phyloP scores from a whole-genome alignment of 2,113 vertebrate species.

The Coryphaenoides rupestris region DNA sequence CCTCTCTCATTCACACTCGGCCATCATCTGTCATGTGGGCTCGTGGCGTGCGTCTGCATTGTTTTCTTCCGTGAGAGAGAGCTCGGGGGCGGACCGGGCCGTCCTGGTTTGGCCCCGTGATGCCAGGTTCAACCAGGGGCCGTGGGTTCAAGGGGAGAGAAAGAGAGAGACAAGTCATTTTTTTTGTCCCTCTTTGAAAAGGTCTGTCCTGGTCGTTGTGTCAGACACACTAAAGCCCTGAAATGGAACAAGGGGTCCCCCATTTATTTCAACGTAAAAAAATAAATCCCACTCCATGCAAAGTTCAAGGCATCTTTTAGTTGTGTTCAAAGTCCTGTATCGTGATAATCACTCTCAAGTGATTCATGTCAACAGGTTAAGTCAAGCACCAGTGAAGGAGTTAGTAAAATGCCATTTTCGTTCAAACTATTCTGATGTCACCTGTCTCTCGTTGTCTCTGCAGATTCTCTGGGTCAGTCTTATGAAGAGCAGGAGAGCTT shows the following conservation, averaged over 20 bases:
- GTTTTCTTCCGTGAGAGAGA: constrained; percentile 40
- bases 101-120: constrained; percentile 56
- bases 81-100: constrained; percentile 36
- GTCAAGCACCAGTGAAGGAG: too few relatives aligned
- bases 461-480: too few relatives aligned
- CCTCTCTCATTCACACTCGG: constrained; percentile 10
- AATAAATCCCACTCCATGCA: background rate
- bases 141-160: constrained; percentile 61
- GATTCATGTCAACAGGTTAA: too few relatives aligned
- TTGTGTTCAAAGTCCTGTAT: background rate
- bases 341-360: too few relatives aligned
- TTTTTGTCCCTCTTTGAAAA: constrained; percentile 44
- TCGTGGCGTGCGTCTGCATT: constrained; percentile 58
- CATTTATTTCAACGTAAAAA: background rate
- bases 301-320: background rate
- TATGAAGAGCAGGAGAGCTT: too few relatives aligned
- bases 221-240: constrained; percentile 6
- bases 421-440: too few relatives aligned
- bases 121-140: constrained; percentile 66
- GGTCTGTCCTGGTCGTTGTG: constrained; percentile 40
- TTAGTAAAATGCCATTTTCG: too few relatives aligned
- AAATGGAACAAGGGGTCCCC: background rate
- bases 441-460: too few relatives aligned
- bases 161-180: constrained; percentile 55
- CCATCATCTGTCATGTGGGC: constrained; percentile 54